These are phyloP conservation scores for Magallana ariakensis DNA, from an alignment of 1,140 invertebrate species.

Conservation along the genomic window DNA sequence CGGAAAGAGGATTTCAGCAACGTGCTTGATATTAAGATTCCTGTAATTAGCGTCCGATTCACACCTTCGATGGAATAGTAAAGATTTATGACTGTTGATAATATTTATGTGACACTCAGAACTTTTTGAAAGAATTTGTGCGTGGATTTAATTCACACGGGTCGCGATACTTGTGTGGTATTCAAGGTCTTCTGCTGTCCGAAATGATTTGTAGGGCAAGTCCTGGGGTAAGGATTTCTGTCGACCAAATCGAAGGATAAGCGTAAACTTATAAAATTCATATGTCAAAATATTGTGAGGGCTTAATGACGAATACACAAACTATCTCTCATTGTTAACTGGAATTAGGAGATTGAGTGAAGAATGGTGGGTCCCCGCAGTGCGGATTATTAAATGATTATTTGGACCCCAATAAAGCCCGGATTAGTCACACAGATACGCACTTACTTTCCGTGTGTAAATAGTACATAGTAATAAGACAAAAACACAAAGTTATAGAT, in stretches of 20 bases:
- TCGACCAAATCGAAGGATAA: background rate
- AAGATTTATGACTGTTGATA: constrained; percentile 6
- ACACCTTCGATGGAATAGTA: background rate
- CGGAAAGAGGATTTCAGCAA: background rate
- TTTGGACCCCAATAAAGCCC: constrained; percentile 1
- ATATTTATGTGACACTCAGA: constrained; percentile 9
- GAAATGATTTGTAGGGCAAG: background rate
- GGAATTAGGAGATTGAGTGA: constrained; percentile 17
- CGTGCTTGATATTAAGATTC: background rate
- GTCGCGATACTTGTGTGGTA: background rate
- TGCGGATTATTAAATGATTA: constrained; percentile 35
- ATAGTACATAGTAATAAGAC: constrained; percentile 1
- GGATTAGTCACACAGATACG: constrained; percentile 16
- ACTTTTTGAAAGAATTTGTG: background rate
- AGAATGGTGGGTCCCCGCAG: constrained; percentile 8
- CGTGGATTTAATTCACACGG: constrained; percentile 14
- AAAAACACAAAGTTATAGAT: constrained; percentile 19
- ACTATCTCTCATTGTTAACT: constrained; percentile 28
- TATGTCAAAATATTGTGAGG: constrained; percentile 13
- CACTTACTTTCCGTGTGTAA: background rate
- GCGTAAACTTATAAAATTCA: constrained; percentile 8
- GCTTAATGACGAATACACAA: constrained; percentile 5
- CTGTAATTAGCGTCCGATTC: background rate
- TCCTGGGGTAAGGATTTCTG: background rate
- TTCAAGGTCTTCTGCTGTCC: background rate